Conservation (phyloP, 2,797 vertebrate genomes). For the Prionace glauca region DNA sequence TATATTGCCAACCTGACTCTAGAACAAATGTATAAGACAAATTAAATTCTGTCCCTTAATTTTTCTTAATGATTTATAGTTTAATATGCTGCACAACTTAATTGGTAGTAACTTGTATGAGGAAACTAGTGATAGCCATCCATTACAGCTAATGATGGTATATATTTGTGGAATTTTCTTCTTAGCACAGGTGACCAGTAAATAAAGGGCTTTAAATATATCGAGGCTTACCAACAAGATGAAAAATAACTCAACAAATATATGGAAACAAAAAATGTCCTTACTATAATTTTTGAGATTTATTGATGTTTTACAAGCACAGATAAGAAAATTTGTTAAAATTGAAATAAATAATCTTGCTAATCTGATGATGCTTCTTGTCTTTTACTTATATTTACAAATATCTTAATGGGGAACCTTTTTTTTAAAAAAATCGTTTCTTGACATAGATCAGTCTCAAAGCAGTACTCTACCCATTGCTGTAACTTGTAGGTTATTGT, state of each 20-base stretch:
- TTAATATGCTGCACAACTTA: neutral
- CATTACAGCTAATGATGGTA: neutral
- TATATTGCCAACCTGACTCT: neutral
- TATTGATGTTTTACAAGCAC: conserved; percentile 35
- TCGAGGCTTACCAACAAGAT: conserved; percentile 31
- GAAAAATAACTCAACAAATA: conserved; percentile 30
- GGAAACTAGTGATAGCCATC: neutral
- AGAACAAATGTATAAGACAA: neutral
- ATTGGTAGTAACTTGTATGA: neutral
- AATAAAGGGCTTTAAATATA: conserved; percentile 31
- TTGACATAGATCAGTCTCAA: neutral
- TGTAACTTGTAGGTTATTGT: no score
- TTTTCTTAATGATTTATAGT: neutral
- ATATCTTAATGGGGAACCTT: neutral
- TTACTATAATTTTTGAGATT: conserved; percentile 30
- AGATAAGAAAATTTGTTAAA: conserved; percentile 27
- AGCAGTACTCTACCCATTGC: neutral
- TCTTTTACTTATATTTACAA: conserved; percentile 13
- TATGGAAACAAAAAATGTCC: neutral
- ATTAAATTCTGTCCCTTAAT: neutral
- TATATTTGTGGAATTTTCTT: conserved; percentile 35
- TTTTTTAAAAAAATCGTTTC: neutral
- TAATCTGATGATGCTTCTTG: neutral
- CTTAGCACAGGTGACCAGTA: conserved; percentile 32
- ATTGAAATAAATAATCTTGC: conserved; percentile 35